phyloP scores from a whole-genome alignment of 1,140 invertebrate species.

The Cotesia typhae region DNA sequence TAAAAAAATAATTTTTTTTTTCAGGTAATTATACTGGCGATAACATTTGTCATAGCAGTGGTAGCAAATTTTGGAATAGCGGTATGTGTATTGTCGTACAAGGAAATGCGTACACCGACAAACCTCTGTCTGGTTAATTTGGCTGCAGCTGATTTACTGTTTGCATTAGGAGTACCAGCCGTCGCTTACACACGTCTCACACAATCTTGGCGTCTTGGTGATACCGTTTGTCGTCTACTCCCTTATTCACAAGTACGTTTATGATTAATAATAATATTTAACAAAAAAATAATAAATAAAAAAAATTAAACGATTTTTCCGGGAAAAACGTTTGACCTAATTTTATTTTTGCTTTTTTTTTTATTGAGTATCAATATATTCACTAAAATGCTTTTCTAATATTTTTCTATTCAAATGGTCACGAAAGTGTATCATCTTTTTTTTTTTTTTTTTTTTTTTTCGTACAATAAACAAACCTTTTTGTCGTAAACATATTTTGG shows the following conservation, averaged over 20 bases:
- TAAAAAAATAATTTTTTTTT: constrained; percentile 27
- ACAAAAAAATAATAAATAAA: neutral
- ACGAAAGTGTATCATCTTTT: too few species aligned
- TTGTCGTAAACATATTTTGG: too few species aligned
- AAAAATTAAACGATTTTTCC: neutral
- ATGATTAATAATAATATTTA: neutral
- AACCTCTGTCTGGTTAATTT: constrained; percentile 80
- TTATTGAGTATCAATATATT: too few species aligned
- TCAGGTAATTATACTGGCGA: constrained; percentile 57
- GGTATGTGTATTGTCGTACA: constrained; percentile 65
- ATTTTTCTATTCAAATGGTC: too few species aligned
- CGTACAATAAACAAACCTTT: too few species aligned
- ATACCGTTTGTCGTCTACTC: constrained; percentile 65
- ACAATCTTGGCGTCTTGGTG: constrained; percentile 68
- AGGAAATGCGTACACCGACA: constrained; percentile 78
- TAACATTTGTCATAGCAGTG: constrained; percentile 61
- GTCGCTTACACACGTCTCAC: constrained; percentile 66
- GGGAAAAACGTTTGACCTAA: too few species aligned
- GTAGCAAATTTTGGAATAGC: constrained; percentile 61
- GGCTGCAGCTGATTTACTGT: constrained; percentile 73
- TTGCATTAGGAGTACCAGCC: constrained; percentile 67
- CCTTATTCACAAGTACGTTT: constrained; percentile 69
- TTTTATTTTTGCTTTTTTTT: too few species aligned
- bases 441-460: too few species aligned
- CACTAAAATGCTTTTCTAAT: too few species aligned